These are phyloP conservation scores for Apotomis capreana DNA, from an alignment of 2,888 invertebrate genomes.

Conservation along the genomic window DNA sequence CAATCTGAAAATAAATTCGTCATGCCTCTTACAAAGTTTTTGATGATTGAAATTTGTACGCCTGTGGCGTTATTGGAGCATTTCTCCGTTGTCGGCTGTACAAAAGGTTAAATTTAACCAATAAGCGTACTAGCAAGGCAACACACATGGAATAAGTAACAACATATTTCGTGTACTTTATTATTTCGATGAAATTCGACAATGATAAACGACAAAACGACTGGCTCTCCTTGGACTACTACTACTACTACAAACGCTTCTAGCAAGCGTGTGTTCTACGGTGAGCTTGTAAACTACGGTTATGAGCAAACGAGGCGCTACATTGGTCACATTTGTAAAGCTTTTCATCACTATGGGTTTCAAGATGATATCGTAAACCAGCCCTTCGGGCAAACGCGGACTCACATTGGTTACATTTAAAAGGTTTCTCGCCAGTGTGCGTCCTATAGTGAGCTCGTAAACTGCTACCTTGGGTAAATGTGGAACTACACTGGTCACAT, in stretches of 20 bases:
- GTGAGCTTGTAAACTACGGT: not conserved
- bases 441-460: conserved; percentile 14
- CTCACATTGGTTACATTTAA: not conserved
- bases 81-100: too few species aligned
- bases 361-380: not conserved
- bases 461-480: conserved; percentile 17
- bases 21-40: too few species aligned
- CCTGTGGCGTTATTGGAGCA: too few species aligned
- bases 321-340: conserved; percentile 45
- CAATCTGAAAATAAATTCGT: too few species aligned
- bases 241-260: conserved; percentile 1
- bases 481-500: conserved; percentile 43
- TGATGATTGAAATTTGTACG: too few species aligned
- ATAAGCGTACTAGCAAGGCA: too few species aligned
- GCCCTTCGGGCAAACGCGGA: not conserved
- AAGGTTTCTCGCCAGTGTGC: conserved; percentile 21
- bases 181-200: too few species aligned
- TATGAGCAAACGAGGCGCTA: conserved; percentile 26
- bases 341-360: conserved; percentile 43
- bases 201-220: too few species aligned
- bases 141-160: too few species aligned
- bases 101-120: too few species aligned
- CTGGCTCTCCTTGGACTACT: too few species aligned
- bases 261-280: conserved; percentile 27
- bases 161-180: too few species aligned